phyloP scores from a whole-genome alignment of 2,888 invertebrate genomes.

The Orthosia gothica region DNA sequence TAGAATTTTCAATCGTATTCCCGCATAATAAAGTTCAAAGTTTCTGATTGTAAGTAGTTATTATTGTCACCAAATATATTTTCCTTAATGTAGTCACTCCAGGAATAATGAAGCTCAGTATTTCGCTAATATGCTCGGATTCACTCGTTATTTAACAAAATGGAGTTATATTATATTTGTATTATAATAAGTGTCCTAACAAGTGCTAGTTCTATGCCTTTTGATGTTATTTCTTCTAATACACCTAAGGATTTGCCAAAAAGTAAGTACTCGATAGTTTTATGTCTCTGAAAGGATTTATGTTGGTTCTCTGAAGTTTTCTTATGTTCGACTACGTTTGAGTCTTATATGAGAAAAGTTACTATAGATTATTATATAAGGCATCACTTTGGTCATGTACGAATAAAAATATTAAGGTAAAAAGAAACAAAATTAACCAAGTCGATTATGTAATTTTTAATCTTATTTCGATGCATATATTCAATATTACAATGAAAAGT shows the following conservation, averaged over 20 bases:
- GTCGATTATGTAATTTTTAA: neutral
- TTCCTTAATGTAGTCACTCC: constrained; percentile 51
- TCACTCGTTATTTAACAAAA: constrained; percentile 40
- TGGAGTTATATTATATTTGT: constrained; percentile 12
- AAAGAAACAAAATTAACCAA: neutral
- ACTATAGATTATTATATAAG: neutral
- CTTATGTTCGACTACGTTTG: neutral
- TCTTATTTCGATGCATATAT: neutral
- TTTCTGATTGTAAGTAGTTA: neutral
- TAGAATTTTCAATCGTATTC: constrained; percentile 7
- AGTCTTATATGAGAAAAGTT: neutral
- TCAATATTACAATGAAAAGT: neutral
- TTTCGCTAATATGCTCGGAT: constrained; percentile 37
- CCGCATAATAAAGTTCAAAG: neutral
- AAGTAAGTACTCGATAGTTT: constrained; percentile 36
- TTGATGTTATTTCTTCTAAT: neutral
- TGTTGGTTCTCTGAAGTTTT: neutral
- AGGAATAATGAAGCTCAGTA: constrained; percentile 20
- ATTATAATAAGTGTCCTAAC: constrained; percentile 21
- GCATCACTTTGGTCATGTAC: neutral
- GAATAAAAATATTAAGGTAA: neutral
- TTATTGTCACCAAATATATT: constrained; percentile 37
- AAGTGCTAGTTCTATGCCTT: constrained; percentile 5
- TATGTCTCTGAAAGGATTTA: neutral
- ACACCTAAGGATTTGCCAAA: neutral